Evolutionary conservation across 2,888 invertebrate species (phyloP), one percentile per base, ranked within the genome.

Genomic region (Leucophenga maculata): DNA sequence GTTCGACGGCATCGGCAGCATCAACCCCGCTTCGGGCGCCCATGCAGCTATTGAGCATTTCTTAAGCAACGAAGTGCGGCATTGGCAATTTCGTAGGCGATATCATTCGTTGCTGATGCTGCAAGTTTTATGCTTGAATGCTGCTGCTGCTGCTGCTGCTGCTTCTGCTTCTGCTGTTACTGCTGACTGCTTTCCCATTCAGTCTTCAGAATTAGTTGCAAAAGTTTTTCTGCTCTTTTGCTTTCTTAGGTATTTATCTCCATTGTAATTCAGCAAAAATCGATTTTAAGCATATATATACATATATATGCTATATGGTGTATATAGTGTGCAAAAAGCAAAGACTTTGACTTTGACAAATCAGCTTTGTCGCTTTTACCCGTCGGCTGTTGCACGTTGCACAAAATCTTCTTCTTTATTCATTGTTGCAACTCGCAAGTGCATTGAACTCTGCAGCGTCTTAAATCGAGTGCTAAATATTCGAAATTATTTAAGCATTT

Each of bases 141-240:
- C 8, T 22, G 2, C 31, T 32, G 11, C 20, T n/a, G n/a, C n/a
- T n/a, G n/a, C n/a, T n/a, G n/a, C n/a, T n/a, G n/a, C n/a, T n/a
- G n/a, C n/a, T 55, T 20, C 13, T 16, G 1, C 31, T 31, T 59
- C 31, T 50, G 18, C 50, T 16, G 18, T 16, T 50, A n/a, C n/a
- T n/a, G n/a, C n/a, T 50, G 3, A 50, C n/a, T 50, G 4, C 18
- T 50, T 50, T 50, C 11, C 50, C 6, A 6, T 50, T 50, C 13
- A 4, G 3, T 50, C 54, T 20, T 18, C 20, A 20, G 32, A 32
- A 32, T 32, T 31, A 3, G 57, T 31, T 54, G 54, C 44, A 16
- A 39, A 62, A 62, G 46, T 46, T 46, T 62, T 62, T n/a, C 46
- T 22, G 6, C 62, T 26, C 14, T 59, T 59, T 59, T 59, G 32